Base-by-base conservation (phyloP, 2,888 invertebrate genomes). In the Euzophera pinguis region DNA sequence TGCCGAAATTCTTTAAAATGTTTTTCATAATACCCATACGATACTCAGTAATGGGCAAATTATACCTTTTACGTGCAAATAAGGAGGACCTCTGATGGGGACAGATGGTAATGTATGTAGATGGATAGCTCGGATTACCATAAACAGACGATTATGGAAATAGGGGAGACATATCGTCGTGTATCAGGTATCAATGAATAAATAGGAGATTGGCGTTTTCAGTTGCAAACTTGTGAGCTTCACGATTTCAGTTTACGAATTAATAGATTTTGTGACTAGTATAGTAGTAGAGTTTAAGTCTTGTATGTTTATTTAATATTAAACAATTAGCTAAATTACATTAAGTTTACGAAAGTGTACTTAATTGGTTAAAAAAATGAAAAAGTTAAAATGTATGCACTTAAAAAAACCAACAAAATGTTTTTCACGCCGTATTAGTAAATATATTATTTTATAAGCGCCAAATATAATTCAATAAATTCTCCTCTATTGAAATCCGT, bases 111-210 rank as follows among this genome's bases (percentile, higher is more conserved):
- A 37, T 48, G 47, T 32, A 45, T 45, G 45, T 32, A 32, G 45
- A 45, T 45, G 34, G 45, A 45, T 45, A 35, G 43, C 16, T 34
- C 4, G 8, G 10, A 51, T 51, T 51, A 35, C 43, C 51, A 51
- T 51, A 43, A 51, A 42, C 27, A 22, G 42, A 32, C 42, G 51
- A 42, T 51, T 51, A 51, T 51, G 51, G 51, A 35, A 51, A 51
- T 51, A 13, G 10, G 5, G 14, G 27, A 37, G 43, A 34, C 51
- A 45, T 43, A 29, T 49, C 38, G 6, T 29, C 38, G 38, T 49
- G 27, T 38, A 29, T 14, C 38, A 27, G 27, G 27, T 37, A 38
- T 49, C 48, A 29, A 39, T 49, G 38, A 38, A 49, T 49, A 49
- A 38, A 38, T 27, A 48, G 37, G 37, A 14, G 48, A 38, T 49